These are phyloP conservation scores for Leptoclinus maculatus DNA, from an alignment of 2,797 vertebrate species.

Conservation along the genomic window DNA sequence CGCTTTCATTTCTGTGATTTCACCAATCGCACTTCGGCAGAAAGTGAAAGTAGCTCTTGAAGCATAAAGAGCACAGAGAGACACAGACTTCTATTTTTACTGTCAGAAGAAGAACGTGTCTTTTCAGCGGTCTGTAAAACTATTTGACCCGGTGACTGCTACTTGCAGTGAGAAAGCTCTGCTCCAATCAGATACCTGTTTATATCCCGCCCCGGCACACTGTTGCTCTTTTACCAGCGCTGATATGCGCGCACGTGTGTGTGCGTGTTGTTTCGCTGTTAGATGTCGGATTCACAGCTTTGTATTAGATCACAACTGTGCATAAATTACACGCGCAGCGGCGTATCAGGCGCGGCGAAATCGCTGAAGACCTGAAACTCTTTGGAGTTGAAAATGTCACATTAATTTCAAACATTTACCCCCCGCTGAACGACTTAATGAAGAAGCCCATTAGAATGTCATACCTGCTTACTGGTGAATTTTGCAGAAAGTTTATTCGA, in stretches of 20 bases:
- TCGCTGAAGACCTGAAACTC: slow-evolving; percentile 83
- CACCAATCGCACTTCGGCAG: slow-evolving; percentile 33
- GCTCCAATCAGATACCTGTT: slow-evolving; percentile 51
- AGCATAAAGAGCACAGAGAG: slow-evolving; percentile 15
- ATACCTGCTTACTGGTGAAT: slow-evolving; percentile 91
- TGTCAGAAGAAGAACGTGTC: neutral
- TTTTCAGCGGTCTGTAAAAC: neutral
- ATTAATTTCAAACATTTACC: slow-evolving; percentile 90
- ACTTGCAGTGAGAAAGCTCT: slow-evolving; percentile 31
- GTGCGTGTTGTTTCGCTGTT: slow-evolving; percentile 83
- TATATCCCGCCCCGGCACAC: slow-evolving; percentile 23
- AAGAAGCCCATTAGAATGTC: slow-evolving; percentile 91
- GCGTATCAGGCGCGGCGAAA: slow-evolving; percentile 63
- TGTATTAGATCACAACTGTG: slow-evolving; percentile 83
- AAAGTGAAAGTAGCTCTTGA: slow-evolving; percentile 32
- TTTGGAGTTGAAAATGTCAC: slow-evolving; percentile 90
- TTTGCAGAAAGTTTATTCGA: slow-evolving; percentile 91
- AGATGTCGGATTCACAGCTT: slow-evolving; percentile 82
- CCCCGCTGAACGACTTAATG: slow-evolving; percentile 87
- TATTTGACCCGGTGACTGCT: slow-evolving; percentile 37
- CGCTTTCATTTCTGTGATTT: slow-evolving; percentile 39
- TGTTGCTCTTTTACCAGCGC: slow-evolving; percentile 41
- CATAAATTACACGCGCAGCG: slow-evolving; percentile 86
- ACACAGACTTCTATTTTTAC: slow-evolving; percentile 8
- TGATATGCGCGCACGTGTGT: slow-evolving; percentile 59